These are phyloP conservation scores for Panthera tigris DNA, from an alignment of 2,113 vertebrate species.

Conservation along the genomic window DNA sequence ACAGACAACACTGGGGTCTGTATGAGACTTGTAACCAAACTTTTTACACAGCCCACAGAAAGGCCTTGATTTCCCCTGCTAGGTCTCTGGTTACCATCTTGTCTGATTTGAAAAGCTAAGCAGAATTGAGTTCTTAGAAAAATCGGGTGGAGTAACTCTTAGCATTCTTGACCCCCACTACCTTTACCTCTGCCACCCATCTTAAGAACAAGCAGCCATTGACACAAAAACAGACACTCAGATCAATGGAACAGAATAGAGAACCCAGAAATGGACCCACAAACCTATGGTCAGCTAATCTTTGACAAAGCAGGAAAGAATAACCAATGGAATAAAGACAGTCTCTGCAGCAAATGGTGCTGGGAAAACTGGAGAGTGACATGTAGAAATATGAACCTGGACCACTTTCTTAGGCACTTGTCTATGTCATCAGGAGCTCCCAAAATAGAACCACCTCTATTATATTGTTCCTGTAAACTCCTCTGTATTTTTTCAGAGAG, in stretches of 20 bases:
- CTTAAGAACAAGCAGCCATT: background rate
- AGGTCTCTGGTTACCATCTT: background rate
- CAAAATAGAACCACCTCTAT: background rate
- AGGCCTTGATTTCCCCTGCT: background rate
- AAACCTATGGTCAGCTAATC: too few species aligned
- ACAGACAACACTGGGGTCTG: background rate
- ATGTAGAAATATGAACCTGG: too few species aligned
- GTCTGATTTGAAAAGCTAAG: slow-evolving; percentile 2
- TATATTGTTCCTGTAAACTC: background rate
- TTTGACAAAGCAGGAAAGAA: too few species aligned
- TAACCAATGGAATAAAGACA: too few species aligned
- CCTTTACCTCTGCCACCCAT: background rate
- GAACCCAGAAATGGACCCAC: too few species aligned
- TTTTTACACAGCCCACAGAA: background rate
- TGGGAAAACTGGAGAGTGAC: too few species aligned
- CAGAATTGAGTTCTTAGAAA: background rate
- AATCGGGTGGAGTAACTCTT: background rate
- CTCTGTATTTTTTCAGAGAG: background rate
- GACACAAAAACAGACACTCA: too few species aligned
- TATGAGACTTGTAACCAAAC: background rate
- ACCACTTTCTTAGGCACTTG: background rate
- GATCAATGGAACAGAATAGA: too few species aligned
- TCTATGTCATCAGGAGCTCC: background rate
- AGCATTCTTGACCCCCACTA: background rate
- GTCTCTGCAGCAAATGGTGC: too few species aligned